Evolutionary conservation across 2,113 vertebrate species (phyloP).

Genomic region (Pedionomus torquatus): DNA sequence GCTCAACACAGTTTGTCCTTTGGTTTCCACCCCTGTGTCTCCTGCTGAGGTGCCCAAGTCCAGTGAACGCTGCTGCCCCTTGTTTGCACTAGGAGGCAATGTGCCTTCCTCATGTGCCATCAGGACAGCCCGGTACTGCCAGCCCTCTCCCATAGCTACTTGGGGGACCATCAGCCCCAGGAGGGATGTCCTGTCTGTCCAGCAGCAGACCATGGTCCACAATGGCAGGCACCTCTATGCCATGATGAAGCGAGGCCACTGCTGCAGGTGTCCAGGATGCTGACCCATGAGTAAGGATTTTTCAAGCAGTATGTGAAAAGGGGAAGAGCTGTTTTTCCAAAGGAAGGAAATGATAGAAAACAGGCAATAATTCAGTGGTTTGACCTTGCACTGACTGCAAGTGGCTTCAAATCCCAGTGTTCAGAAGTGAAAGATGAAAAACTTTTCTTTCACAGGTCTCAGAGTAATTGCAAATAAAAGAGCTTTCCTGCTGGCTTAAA

Average conservation of each 20-base stretch:
- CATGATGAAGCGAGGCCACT: rapidly evolving
- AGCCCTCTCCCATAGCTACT: not conserved
- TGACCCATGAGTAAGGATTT: not conserved
- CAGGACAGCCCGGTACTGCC: not conserved
- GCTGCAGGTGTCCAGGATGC: not conserved
- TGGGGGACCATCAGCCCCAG: rapidly evolving
- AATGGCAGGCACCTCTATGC: not conserved
- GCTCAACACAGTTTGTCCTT: not conserved
- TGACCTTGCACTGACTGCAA: rapidly evolving
- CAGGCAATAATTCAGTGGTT: not conserved
- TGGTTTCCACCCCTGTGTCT: not conserved
- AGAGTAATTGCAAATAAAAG: not conserved
- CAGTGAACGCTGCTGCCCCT: not conserved
- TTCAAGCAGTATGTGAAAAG: not conserved
- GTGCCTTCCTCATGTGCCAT: rapidly evolving
- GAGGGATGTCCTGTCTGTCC: rapidly evolving
- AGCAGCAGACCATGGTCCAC: not conserved
- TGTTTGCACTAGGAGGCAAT: rapidly evolving
- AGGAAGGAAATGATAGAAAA: not conserved
- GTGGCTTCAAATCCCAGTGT: rapidly evolving
- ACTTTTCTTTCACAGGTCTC: not conserved
- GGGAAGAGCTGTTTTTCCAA: not conserved
- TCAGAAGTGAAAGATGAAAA: not conserved
- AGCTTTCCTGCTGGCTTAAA: not conserved
- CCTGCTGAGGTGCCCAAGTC: not conserved